Base-by-base conservation (phyloP, 1,140 invertebrate genomes). In the Littorina saxatilis region DNA sequence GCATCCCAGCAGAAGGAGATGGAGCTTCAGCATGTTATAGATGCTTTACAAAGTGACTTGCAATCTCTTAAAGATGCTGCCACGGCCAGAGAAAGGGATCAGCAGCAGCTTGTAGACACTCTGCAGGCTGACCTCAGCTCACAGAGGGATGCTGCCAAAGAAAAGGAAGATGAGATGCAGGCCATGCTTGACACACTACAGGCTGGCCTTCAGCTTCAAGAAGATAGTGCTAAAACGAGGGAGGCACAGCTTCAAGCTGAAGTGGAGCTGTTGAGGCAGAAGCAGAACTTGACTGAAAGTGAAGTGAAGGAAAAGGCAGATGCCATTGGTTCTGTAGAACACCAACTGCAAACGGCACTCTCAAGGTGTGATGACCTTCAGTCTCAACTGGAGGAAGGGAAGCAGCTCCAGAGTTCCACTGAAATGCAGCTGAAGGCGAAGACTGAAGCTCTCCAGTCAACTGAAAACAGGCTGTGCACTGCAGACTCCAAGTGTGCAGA, bases 81-180 rank as follows among this genome's bases (percentile, higher is more conserved):
- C 35, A 39, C 5, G 13, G 15, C 37, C 66, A 68, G 35, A 23
- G 66, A 68, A 35, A 15, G 17, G 15, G 66, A 50, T 27, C 29
- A 63, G 5, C 43, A 74, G 68, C 1, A 17, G 1, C 32, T 13
- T 17, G 5, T 81, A 50, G 39, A 50, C 20, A 50, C 40, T 5
- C 20, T 73, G 40, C 23, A 73, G 27, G n/a, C 20, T 15, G 40
- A 73, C 5, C n/a, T 73, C 37, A 32, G 66, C 20, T 37, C 37
- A 1, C 76, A 78, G 27, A 32, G n/a, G n/a, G 76, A 78, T 7
- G 17, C 58, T 43, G 55, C 55, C n/a, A 43, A 50, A 29, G 70
- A 20, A 73, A 73, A 50, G 70, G 70, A 73, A 73, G 40, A 73
- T 50, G 37, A 73, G n/a, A 39, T 50, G 37, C 70, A 29, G 23